Conservation (phyloP, 1,140 invertebrate species). For the Anoplolepis gracilipes region DNA sequence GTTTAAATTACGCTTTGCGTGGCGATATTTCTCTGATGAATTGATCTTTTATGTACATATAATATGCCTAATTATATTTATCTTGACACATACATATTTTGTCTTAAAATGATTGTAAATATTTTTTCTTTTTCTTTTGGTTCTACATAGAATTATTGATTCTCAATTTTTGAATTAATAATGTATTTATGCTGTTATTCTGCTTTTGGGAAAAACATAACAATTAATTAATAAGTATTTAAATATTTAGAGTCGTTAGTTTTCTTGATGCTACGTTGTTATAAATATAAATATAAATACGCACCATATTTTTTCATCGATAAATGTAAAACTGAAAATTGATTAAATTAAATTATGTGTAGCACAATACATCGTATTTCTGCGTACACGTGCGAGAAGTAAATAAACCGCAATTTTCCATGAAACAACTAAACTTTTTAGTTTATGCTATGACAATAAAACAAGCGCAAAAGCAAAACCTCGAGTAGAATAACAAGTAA, state of each 20-base stretch:
- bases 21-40: not conserved
- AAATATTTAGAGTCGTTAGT: not conserved
- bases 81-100: not conserved
- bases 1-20: not conserved
- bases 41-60: not conserved
- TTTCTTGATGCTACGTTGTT: not conserved
- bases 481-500: conserved; percentile 20
- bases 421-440: not conserved
- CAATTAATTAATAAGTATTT: not conserved
- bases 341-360: not conserved
- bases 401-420: conserved; percentile 28
- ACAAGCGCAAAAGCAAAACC: conserved; percentile 38
- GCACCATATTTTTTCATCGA: conserved; percentile 2
- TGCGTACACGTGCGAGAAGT: not conserved
- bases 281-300: no score
- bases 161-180: not conserved
- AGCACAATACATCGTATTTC: not conserved
- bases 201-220: not conserved
- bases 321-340: not conserved
- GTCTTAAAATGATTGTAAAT: not conserved
- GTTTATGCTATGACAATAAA: conserved; percentile 1
- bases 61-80: not conserved
- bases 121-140: not conserved
- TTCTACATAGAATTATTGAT: not conserved
- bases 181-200: not conserved